phyloP scores from a whole-genome alignment of 2,113 vertebrate genomes.

The Chlamydotis undulata region DNA sequence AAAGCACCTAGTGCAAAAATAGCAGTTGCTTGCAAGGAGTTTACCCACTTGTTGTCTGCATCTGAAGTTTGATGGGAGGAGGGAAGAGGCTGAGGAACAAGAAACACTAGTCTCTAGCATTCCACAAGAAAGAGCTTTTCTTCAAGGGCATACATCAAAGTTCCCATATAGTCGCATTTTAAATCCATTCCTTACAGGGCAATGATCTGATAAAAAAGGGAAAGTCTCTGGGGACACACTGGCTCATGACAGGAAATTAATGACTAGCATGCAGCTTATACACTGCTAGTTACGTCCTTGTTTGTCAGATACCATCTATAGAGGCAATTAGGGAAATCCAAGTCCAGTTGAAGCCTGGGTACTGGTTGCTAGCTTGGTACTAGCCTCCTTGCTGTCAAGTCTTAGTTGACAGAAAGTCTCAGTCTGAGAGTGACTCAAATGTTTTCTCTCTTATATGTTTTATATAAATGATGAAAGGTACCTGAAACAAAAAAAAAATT shows the following conservation, averaged over 20 bases:
- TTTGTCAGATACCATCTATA: neutral
- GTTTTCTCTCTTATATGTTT: neutral
- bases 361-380: neutral
- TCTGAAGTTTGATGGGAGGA: neutral
- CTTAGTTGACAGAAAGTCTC: neutral
- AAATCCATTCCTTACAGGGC: constrained; percentile 12
- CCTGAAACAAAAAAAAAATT: neutral
- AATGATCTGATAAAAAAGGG: neutral
- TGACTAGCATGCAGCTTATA: neutral
- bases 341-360: neutral
- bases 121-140: neutral
- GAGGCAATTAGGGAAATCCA: neutral
- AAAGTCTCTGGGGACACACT: neutral
- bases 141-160: neutral
- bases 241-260: neutral
- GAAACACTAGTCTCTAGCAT: neutral
- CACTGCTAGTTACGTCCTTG: neutral
- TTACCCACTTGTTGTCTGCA: neutral
- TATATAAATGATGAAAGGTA: neutral
- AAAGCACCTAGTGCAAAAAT: neutral
- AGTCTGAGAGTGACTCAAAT: neutral
- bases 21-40: neutral
- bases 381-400: neutral
- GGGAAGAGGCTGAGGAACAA: neutral
- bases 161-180: neutral